These are phyloP conservation scores for Malacoctenus gilli DNA, from an alignment of 2,797 vertebrate genomes.

Conservation along the genomic window DNA sequence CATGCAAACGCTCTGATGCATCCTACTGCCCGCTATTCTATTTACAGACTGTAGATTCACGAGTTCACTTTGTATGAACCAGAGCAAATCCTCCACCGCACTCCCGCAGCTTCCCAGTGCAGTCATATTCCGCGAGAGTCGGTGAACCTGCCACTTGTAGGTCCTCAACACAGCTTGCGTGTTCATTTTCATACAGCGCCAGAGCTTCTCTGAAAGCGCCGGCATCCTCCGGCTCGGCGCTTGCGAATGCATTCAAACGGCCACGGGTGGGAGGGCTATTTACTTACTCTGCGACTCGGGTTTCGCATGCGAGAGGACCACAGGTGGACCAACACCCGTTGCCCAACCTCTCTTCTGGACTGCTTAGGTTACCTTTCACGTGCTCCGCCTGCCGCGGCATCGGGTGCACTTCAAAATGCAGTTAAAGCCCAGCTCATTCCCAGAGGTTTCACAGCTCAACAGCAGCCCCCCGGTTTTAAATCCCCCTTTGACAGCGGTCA, in stretches of 20 bases:
- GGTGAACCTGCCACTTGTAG: neutral
- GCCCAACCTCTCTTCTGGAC: conserved; percentile 25
- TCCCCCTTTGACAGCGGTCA: neutral
- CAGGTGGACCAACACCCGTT: conserved; percentile 12
- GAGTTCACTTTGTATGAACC: neutral
- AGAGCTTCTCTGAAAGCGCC: neutral
- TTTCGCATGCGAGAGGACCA: conserved; percentile 52
- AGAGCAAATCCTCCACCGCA: neutral
- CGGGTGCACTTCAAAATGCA: no score
- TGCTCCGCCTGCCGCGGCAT: conserved; percentile 1
- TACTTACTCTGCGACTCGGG: conserved; percentile 1
- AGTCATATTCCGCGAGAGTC: neutral
- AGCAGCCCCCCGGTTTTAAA: conserved; percentile 3
- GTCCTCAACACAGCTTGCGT: no score
- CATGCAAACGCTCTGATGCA: no score
- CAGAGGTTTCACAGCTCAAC: neutral
- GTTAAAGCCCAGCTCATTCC: neutral
- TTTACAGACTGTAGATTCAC: no score
- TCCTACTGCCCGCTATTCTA: no score
- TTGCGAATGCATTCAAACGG: conserved; percentile 30
- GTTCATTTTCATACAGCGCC: no score
- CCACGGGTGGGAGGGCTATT: neutral
- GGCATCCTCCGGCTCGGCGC: neutral
- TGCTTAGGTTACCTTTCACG: conserved; percentile 30
- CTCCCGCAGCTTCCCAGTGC: neutral